Percentiles rank a stretch among this genome's conserved stretches.
phyloP scores from a whole-genome alignment of 92 coral and sea anemone species.

The Phenganax marumi region DNA sequence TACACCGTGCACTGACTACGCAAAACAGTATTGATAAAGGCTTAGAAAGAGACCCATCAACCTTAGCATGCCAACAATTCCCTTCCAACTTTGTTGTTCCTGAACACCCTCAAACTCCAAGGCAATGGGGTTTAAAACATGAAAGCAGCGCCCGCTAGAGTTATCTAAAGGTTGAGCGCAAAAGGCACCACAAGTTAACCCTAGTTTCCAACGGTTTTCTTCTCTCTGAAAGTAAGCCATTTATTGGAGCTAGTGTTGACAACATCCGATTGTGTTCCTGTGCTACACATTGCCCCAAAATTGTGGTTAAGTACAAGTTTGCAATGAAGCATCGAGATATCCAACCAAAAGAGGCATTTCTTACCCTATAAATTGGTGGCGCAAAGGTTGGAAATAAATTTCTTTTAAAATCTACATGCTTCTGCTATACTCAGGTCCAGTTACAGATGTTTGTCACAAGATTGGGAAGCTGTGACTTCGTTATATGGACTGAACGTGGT shows the following conservation, averaged over 20 bases:
- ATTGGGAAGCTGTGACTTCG: conserved; percentile 2
- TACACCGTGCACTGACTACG: neutral
- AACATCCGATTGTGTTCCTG: conserved; percentile 9
- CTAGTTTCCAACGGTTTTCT: neutral
- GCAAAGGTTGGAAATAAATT: neutral
- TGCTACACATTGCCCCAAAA: neutral
- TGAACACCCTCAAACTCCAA: conserved; percentile 1
- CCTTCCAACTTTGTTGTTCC: neutral
- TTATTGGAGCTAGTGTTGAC: conserved; percentile 15
- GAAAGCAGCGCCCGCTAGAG: neutral
- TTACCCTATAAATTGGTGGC: conserved; percentile 18
- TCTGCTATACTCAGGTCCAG: conserved; percentile 7
- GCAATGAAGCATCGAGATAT: neutral
- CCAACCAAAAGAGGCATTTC: conserved; percentile 15
- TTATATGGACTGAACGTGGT: conserved; percentile 19
- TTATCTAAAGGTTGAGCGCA: neutral
- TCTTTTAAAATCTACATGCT: neutral
- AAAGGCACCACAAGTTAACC: conserved; percentile 2
- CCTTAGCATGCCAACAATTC: neutral
- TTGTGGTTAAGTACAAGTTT: conserved; percentile 8
- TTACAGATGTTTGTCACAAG: conserved; percentile 2
- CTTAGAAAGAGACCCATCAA: neutral
- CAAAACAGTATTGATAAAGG: neutral
- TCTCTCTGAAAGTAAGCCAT: neutral
- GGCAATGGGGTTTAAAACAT: conserved; percentile 18